phyloP scores from a whole-genome alignment of 2,113 vertebrate genomes.

The Alligator mississippiensis region DNA sequence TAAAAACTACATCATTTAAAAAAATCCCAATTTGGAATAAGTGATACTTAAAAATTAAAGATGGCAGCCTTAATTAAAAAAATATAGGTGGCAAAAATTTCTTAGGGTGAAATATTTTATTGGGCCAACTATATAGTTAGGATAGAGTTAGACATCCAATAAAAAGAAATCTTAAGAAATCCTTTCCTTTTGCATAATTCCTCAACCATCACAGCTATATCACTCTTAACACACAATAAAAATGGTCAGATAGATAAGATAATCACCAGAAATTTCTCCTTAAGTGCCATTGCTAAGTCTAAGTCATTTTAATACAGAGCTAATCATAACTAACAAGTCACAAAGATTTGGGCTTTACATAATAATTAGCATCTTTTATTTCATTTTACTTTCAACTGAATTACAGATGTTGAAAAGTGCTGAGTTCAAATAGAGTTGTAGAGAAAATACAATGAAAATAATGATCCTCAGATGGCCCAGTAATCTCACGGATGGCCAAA shows the following conservation, averaged over 20 bases:
- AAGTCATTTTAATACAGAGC: background rate
- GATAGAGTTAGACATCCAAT: too few species aligned
- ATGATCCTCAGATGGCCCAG: background rate
- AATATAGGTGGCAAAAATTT: background rate
- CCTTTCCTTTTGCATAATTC: too few species aligned
- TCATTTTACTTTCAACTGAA: background rate
- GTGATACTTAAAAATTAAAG: constrained; percentile 65
- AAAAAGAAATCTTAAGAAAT: too few species aligned
- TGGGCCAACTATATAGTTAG: too few species aligned
- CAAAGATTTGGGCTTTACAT: background rate
- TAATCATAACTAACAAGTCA: background rate
- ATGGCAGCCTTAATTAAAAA: constrained; percentile 41
- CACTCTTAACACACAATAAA: background rate
- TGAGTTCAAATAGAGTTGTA: background rate
- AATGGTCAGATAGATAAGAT: constrained; percentile 1
- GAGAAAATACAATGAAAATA: background rate
- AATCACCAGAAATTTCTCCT: constrained; percentile 37
- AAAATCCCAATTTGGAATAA: constrained; percentile 50
- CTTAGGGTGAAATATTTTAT: background rate
- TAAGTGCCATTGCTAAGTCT: background rate
- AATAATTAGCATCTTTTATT: background rate
- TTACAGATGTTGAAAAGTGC: background rate
- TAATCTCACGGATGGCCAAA: rapidly evolving
- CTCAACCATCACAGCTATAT: too few species aligned
- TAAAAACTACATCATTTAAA: constrained; percentile 55